Conservation (phyloP, 2,797 vertebrate genomes). For the Chelmon rostratus region DNA sequence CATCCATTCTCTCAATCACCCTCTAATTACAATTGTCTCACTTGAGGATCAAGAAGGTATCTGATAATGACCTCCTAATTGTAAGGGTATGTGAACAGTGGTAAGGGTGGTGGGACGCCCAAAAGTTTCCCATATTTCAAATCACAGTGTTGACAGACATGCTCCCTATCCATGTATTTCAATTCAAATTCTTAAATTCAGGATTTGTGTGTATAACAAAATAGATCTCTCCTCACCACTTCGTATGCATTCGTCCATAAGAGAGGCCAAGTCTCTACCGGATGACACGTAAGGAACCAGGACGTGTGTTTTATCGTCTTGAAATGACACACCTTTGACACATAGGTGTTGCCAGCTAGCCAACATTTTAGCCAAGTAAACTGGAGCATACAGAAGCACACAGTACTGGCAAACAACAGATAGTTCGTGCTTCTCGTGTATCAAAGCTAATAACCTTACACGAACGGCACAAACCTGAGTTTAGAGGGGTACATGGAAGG, state of each 20-base stretch:
- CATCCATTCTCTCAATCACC: too few relatives aligned
- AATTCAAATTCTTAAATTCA: neutral
- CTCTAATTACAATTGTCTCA: too few relatives aligned
- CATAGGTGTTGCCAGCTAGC: constrained; percentile 47
- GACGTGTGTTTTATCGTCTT: constrained; percentile 42
- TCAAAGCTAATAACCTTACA: too few relatives aligned
- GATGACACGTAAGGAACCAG: constrained; percentile 44
- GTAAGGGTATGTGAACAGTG: too few relatives aligned
- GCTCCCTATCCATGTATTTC: neutral
- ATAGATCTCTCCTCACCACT: neutral
- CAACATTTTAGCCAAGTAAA: constrained; percentile 7
- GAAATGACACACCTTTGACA: constrained; percentile 70
- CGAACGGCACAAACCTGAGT: neutral
- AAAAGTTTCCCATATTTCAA: too few relatives aligned
- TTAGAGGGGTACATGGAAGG: neutral
- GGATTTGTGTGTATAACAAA: neutral
- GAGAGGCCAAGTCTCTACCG: constrained; percentile 11
- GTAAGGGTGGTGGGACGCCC: too few relatives aligned
- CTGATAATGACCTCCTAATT: too few relatives aligned
- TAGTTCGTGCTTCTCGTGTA: neutral
- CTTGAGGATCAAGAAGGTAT: too few relatives aligned
- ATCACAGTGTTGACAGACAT: too few relatives aligned
- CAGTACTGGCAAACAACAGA: neutral
- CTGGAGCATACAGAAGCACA: neutral
- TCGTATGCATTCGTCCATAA: neutral